A percentile compares a stretch with the other conserved stretches of the same genome.
Evolutionary conservation across 1,140 invertebrate species (phyloP).

Genomic region (Zophobas atratus): DNA sequence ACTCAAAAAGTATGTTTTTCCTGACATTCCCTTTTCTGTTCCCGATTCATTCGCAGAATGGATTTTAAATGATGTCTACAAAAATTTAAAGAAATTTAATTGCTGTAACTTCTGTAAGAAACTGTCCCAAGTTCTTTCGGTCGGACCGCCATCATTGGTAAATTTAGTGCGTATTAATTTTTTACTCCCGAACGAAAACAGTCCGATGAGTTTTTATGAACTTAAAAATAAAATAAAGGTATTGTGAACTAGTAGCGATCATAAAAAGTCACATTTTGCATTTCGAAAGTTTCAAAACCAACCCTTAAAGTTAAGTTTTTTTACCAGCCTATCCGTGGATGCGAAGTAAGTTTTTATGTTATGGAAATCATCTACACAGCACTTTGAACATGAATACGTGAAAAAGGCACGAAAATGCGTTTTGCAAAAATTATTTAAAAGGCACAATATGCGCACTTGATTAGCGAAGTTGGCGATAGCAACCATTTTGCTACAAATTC

Average conservation of each 20-base stretch:
- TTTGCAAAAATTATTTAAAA: slow-evolving; percentile 7
- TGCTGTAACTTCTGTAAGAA: no score
- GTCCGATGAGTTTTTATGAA: slow-evolving; percentile 15
- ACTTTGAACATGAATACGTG: neutral
- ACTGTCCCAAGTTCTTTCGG: neutral
- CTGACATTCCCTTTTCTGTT: no score
- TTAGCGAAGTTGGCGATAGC: slow-evolving; percentile 54
- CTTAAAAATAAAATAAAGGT: slow-evolving; percentile 7
- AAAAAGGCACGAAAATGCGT: neutral
- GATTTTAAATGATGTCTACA: neutral
- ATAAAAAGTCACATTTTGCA: slow-evolving; percentile 33
- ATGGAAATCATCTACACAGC: slow-evolving; percentile 4
- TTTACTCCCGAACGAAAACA: neutral
- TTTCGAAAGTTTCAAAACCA: neutral
- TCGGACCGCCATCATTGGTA: neutral
- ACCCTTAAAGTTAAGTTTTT: slow-evolving; percentile 37
- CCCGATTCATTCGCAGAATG: no score
- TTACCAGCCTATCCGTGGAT: neutral
- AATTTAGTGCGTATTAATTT: slow-evolving; percentile 45
- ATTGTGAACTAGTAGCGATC: neutral
- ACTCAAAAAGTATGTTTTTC: no score
- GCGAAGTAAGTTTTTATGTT: slow-evolving; percentile 8
- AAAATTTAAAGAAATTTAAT: neutral
- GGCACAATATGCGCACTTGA: slow-evolving; percentile 45
- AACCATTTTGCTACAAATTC: slow-evolving; percentile 59